Evolutionary conservation across 92 coral and sea anemone species (phyloP), one percentile per base, ranked within the genome.

Genomic region (Epizoanthus illoricatus): DNA sequence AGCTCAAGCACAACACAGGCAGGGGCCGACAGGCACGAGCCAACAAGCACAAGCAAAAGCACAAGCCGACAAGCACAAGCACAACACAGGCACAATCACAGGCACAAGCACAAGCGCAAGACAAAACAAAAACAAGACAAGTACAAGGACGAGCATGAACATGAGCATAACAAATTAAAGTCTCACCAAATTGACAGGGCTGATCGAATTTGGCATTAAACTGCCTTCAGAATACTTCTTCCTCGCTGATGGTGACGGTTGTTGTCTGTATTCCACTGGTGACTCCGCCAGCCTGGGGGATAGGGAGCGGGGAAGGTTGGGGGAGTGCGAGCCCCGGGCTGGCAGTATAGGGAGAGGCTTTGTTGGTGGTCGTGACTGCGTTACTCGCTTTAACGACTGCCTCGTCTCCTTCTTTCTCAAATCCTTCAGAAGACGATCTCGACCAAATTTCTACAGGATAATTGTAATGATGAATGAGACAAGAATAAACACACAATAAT

Each of bases 351-450:
- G 92, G 0, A 89, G 84, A 3, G 89, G 92, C 64, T 80, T 89
- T 61, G 65, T 79, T 10, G 90, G 88, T 19, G 88, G 91, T 33
- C 68, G 75, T 17, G 62, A 47, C 23, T 70, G 85, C 5, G 87
- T 36, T n/a, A 92, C 96, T 52, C 83, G 81, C 81, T 94, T 90
- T 42, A 95, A 86, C 7, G 98, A 95, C 73, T 90, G 90, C 11
- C 98, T 91, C 0, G 98, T 87, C 74, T 93, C 96, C 19, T 88
- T 90, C 61, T 93, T 93, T 15, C 96, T 80, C 40, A 95, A 89
- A 62, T 93, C 98, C 20, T 71, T 89, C 87, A 93, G 79, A 59
- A 95, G 83, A 17, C 89, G 87, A 61, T 88, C 85, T 81, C 98
- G 79, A 59, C 81, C 89, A 17, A 85, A 74, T 23, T 85, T 85